Percentiles rank a stretch among this genome's conserved stretches.
Evolutionary conservation across 2,888 invertebrate genomes (phyloP).

Genomic region (Lasioglossum zephyrum): DNA sequence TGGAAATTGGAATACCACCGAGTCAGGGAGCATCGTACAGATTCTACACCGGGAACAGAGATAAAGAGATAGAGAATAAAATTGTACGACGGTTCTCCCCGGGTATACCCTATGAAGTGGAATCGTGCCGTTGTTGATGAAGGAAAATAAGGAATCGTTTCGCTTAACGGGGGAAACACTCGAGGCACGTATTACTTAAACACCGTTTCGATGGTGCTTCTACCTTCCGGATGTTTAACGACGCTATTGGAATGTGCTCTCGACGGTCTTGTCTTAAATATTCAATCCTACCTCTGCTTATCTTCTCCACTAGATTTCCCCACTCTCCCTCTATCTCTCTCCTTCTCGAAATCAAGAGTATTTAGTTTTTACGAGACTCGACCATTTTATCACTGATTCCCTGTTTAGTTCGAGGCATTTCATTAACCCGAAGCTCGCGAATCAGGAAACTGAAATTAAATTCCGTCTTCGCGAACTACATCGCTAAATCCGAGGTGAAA

Average conservation of each 20-base stretch:
- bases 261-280: slow-evolving; percentile 7
- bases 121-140: slow-evolving; percentile 42
- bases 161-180: slow-evolving; percentile 11
- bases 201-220: slow-evolving; percentile 1
- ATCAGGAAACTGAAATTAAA: not conserved
- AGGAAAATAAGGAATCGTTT: slow-evolving; percentile 33
- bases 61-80: slow-evolving; percentile 66
- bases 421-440: not conserved
- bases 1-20: slow-evolving; percentile 77
- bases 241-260: slow-evolving; percentile 10
- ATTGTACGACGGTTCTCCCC: slow-evolving; percentile 25
- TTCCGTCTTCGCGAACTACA: not conserved
- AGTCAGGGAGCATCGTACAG: slow-evolving; percentile 55
- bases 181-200: slow-evolving; percentile 25
- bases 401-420: not conserved
- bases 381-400: not conserved
- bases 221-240: slow-evolving; percentile 7
- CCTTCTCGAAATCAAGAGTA: not conserved
- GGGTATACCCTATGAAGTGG: slow-evolving; percentile 14
- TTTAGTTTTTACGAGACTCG: not conserved
- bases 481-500: not conserved
- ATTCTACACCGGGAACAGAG: slow-evolving; percentile 50
- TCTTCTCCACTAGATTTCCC: not conserved
- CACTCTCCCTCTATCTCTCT: not conserved
- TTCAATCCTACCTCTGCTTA: not conserved